Base-by-base conservation (phyloP, 2,888 invertebrate species). In the Drosophila trichaetosa region DNA sequence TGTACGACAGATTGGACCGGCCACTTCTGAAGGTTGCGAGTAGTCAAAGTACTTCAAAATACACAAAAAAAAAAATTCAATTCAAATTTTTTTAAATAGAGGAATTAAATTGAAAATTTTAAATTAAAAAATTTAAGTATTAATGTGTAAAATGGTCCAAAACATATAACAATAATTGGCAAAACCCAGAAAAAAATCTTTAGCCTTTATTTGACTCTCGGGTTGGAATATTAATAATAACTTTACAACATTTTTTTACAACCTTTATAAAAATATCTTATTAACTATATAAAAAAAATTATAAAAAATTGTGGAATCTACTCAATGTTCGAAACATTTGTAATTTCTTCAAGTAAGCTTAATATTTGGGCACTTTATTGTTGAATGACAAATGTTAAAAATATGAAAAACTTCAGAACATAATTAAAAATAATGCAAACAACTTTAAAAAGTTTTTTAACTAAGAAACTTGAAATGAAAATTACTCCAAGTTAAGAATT, bases 1-100 rank as follows among this genome's bases (percentile, higher is more conserved):
- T 79, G 78, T 34, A 76, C 78, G 53, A 53, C 29, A 59, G 29
- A 52, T 58, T 69, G 59, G 62, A 75, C 46, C 62, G 56, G 67
- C 51, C n/a, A 27, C 38, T 67, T 59, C 27, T 38, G 58, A 78
- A 79, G 78, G 78, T 75, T 49, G 58, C 31, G 13, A 31, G 40
- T 70, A 75, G 65, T 68, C 62, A 42, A 71, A 58, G 52, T 78
- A 10, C 57, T 57, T 21, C 16, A 57, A 21, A 18, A 6, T 42
- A 31, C 57, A 57, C 56, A 31, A 33, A 33, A 11, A 33, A 11
- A 33, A 33, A 33, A 11, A 11, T n/a, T 5, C n/a, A 40, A 40
- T n/a, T 40, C 10, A n/a, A 40, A 40, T 38, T 7, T 18, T 38
- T 18, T 5, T 5, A 40, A 11, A 6, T 5, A n/a, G 2, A n/a